Base-by-base conservation (phyloP, 1,140 invertebrate genomes). In the Drosophila insularis region DNA sequence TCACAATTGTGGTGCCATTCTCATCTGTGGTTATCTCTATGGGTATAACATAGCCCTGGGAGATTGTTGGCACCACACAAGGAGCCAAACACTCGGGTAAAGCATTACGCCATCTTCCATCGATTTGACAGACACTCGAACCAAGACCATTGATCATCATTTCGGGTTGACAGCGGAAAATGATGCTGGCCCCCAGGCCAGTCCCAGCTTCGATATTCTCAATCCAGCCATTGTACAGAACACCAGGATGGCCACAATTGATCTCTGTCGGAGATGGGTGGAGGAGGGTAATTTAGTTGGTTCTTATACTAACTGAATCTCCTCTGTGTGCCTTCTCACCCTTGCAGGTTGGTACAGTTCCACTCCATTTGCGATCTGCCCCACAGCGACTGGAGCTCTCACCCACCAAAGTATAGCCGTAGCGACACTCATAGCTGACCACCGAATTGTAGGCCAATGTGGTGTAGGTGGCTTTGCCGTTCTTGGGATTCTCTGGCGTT, bases 361-460 rank as follows among this genome's bases (percentile, higher is more conserved):
- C 98, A 13, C 96, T 96, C 98, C 98, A 99, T 90, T 96, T 95
- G 90, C 96, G 96, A 92, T 99, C 97, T 2, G 97, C 96, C 2
- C 96, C 96, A 92, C 98, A 99, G 50, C 96, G 94, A 86, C 98
- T 94, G 5, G 97, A 98, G 3, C 94, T 93, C 67, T 97, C 96
- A 0, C 98, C 98, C 1, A 97, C 94, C n/a, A 99, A 93, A 31
- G 95, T 95, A 92, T 96, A 99, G 1, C 98, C 98, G 89, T 97
- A 97, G 78, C 97, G 96, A 93, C 98, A 99, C 82, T 98, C 97
- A 92, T 98, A 99, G 43, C 95, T 96, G 4, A 98, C 97, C 61
- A 98, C 95, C 0, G 98, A 97, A 90, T 98, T 98, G 94, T 98
- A 99, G 1, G 97, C 96, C 75, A 96, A 95, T n/a, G 97, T 97